Evolutionary conservation across 30 jellyfish, hydroid and myxozoan species (phyloP).

Genomic region (Calvadosia cruxmelitensis): DNA sequence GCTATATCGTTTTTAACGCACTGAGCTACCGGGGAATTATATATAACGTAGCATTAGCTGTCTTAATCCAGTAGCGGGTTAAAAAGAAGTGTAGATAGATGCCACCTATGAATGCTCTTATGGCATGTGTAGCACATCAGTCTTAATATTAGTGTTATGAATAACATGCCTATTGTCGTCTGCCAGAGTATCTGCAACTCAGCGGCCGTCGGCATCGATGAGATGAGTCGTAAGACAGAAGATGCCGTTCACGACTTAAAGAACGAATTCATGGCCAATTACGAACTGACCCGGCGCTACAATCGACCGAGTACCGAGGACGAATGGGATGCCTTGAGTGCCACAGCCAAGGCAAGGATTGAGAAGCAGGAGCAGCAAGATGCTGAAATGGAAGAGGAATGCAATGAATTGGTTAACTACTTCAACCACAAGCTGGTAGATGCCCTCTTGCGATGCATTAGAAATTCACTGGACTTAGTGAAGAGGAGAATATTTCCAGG

Average conservation of each 20-base stretch:
- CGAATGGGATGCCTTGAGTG: not conserved
- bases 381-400: conserved; percentile 71
- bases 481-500: conserved; percentile 86
- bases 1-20: too few species aligned
- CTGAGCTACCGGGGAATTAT: too few species aligned
- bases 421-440: conserved; percentile 70
- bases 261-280: conserved; percentile 19
- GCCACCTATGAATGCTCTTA: too few species aligned
- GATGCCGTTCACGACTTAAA: conserved; percentile 62
- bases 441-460: conserved; percentile 53
- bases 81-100: too few species aligned
- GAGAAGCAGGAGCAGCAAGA: conserved; percentile 40
- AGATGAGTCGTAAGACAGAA: conserved; percentile 52
- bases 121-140: too few species aligned
- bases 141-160: too few species aligned
- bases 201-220: conserved; percentile 51
- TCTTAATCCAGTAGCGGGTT: too few species aligned
- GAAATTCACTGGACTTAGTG: conserved; percentile 69
- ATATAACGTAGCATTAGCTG: too few species aligned
- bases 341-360: conserved; percentile 19
- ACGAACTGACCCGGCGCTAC: conserved; percentile 14
- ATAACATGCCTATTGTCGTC: too few species aligned
- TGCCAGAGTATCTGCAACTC: conserved; percentile 37
- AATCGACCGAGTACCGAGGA: not conserved
- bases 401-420: conserved; percentile 42